A percentile compares a stretch with the other conserved stretches of the same genome.
Conservation (phyloP, 92 coral and sea anemone genomes). For the Desmophyllum pertusum region DNA sequence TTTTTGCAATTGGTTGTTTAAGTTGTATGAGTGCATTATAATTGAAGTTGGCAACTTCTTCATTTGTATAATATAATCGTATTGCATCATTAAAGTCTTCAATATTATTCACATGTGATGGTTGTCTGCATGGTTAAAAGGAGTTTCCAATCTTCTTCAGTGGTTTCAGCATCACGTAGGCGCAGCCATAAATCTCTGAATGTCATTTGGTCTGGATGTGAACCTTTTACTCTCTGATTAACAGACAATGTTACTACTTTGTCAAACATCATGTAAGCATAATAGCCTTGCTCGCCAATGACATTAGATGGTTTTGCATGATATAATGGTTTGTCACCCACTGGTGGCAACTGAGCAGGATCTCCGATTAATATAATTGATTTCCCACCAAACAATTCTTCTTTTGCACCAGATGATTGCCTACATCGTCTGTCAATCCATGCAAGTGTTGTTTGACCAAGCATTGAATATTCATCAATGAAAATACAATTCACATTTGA, state of each 20-base stretch:
- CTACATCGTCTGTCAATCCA: slow-evolving; percentile 62
- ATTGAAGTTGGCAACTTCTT: slow-evolving; percentile 48
- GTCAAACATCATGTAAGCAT: slow-evolving; percentile 54
- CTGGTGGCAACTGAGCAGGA: slow-evolving; percentile 58
- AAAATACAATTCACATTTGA: slow-evolving; percentile 30
- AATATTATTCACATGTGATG: slow-evolving; percentile 39
- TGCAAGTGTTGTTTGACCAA: slow-evolving; percentile 59
- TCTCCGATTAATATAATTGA: slow-evolving; percentile 54
- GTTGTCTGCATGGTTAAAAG: slow-evolving; percentile 49
- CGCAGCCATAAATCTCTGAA: slow-evolving; percentile 41
- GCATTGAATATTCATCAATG: slow-evolving; percentile 63
- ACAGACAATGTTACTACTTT: slow-evolving; percentile 43
- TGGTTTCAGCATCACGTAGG: slow-evolving; percentile 17
- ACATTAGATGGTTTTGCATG: slow-evolving; percentile 62
- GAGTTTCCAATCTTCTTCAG: slow-evolving; percentile 35
- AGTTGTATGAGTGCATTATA: slow-evolving; percentile 45
- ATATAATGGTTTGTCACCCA: slow-evolving; percentile 49
- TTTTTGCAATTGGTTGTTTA: slow-evolving; percentile 53
- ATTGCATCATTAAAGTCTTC: slow-evolving; percentile 47
- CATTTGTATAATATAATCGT: slow-evolving; percentile 46
- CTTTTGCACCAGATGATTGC: slow-evolving; percentile 58
- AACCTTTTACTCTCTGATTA: slow-evolving; percentile 58
- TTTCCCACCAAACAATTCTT: slow-evolving; percentile 56
- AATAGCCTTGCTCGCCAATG: slow-evolving; percentile 53
- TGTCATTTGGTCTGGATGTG: slow-evolving; percentile 50